A percentile compares a stretch with the other conserved stretches of the same genome.
phyloP scores from a whole-genome alignment of 1,140 invertebrate species.

The Mya arenaria region DNA sequence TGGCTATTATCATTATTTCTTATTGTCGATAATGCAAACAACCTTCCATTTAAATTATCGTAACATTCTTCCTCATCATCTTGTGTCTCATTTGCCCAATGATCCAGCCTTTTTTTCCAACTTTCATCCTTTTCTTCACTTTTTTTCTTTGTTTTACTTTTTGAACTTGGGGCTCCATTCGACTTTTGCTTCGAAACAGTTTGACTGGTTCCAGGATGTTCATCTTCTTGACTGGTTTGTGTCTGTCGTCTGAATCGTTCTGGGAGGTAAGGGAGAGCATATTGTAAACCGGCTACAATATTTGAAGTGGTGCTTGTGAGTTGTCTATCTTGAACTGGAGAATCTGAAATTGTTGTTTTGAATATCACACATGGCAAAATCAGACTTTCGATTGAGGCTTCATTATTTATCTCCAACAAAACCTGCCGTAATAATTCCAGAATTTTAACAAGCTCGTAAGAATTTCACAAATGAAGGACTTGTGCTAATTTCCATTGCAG shows the following conservation, averaged over 20 bases:
- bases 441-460: too few relatives aligned
- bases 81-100: not conserved
- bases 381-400: too few relatives aligned
- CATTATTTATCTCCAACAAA: too few relatives aligned
- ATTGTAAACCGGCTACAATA: constrained; percentile 7
- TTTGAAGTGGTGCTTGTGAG: not conserved
- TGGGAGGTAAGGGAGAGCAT: constrained; percentile 34
- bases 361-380: too few relatives aligned
- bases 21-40: not conserved
- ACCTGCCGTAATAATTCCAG: too few relatives aligned
- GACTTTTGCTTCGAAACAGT: not conserved
- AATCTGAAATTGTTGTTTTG: too few relatives aligned
- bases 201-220: not conserved
- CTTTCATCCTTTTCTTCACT: not conserved
- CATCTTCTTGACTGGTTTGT: not conserved
- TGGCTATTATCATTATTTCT: not conserved
- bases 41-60: not conserved
- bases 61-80: not conserved
- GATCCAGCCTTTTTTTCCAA: not conserved
- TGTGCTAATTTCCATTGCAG: too few relatives aligned
- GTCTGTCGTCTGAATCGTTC: constrained; percentile 17
- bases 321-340: too few relatives aligned
- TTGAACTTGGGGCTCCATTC: not conserved
- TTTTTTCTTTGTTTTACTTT: not conserved
- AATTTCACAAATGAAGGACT: too few relatives aligned